Percentiles rank a stretch among this genome's conserved stretches.
Conservation (phyloP, 2,113 vertebrate genomes). For the Ceyx cyanopectus region DNA sequence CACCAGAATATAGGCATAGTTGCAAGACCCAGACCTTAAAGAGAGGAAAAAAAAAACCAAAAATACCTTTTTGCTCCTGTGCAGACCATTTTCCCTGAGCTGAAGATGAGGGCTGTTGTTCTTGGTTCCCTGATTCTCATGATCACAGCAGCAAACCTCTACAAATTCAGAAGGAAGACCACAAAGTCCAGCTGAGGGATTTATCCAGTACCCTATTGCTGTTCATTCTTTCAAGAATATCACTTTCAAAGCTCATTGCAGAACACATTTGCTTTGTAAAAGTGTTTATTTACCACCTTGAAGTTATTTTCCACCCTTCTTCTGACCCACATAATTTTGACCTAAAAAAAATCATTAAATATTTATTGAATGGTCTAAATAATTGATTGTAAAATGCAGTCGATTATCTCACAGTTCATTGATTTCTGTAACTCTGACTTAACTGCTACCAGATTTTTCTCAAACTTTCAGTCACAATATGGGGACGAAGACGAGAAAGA, state of each 20-base stretch:
- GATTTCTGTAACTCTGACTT: neutral
- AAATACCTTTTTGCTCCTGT: conserved; percentile 95
- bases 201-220: neutral
- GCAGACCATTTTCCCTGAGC: conserved; percentile 98
- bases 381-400: neutral
- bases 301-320: neutral
- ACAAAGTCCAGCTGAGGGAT: neutral
- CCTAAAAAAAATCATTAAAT: neutral
- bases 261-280: neutral
- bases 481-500: neutral
- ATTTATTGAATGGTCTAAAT: neutral
- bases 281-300: neutral
- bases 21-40: neutral
- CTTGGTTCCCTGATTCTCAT: conserved; percentile 96
- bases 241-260: neutral
- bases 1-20: neutral
- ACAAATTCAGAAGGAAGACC: neutral
- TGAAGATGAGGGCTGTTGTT: conserved; percentile 96
- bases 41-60: neutral
- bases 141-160: conserved; percentile 97
- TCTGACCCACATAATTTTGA: neutral
- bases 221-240: neutral
- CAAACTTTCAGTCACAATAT: neutral
- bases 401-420: neutral
- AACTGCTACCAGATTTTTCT: neutral